Evolutionary conservation across 2,797 vertebrate genomes (phyloP), one percentile per base, ranked within the genome.

Genomic region (Malacoraja senta): DNA sequence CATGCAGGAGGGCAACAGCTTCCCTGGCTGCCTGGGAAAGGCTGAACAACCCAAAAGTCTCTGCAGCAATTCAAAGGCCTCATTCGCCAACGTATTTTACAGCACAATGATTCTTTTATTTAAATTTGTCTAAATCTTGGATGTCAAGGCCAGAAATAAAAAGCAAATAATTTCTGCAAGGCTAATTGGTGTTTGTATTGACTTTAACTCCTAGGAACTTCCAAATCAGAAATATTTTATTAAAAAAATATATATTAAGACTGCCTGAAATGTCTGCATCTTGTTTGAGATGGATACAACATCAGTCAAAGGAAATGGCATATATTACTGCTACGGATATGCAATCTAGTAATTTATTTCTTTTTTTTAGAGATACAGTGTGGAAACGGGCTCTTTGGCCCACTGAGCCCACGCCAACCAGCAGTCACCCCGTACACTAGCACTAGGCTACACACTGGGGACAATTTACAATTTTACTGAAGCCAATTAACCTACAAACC

Each of bases 81-180:
- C 32, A 90, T 10, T 1, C 29, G 53, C 44, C 68, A 91, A n/a
- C 26, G 9, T 44, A 91, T 58, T 92, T 58, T 13, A n/a, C 17
- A 76, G 90, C 90, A 92, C 26, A 92, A 74, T 53, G 90, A 15
- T 53, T 19, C 71, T 76, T 29, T 92, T 92, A 92, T 92, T 92
- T 76, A 17, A 53, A 92, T 76, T 74, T 92, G 71, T 71, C 72
- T n/a, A 17, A n/a, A 92, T 53, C 10, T 26, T 29, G 35, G 86
- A 29, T 24, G 15, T 21, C 1, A 8, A 71, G 32, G 19, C 63
- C 63, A 44, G 32, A 72, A 72, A 92, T 92, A 15, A 74, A 13
- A 92, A 74, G 90, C 90, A 92, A n/a, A 15, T 58, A 76, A 53
- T 53, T 76, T 58, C 38, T 74, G 38, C 10, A 92, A 71, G 32